Evolutionary conservation across 2,888 invertebrate genomes (phyloP), one percentile per base, ranked within the genome.

Genomic region (Muschampia plurimacula): DNA sequence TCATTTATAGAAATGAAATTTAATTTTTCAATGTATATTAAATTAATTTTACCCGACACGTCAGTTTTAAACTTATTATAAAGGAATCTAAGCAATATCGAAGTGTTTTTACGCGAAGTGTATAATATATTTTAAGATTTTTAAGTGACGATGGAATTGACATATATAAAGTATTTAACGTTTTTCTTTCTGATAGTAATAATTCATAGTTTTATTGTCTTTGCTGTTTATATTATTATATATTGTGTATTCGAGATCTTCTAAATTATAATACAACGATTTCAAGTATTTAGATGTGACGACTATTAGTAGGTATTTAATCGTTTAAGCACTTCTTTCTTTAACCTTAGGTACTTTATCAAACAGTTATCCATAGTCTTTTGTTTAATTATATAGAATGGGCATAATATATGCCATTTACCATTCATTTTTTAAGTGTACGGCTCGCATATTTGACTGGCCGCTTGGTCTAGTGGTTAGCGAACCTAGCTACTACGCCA

Each of bases 51-150:
- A n/a, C 13, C 36, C 60, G 62, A 55, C 22, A 22, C n/a, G 55
- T 49, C 52, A 49, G 22, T 67, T 62, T 52, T 36, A 12, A 55
- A 55, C 44, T 52, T 32, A 62, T 28, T 72, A 41, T 67, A 67
- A 82, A 84, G 84, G 84, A 85, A 80, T 83, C 77, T 87, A 90
- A 92, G 92, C 90, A 92, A 92, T 92, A 92, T 84, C 84, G 80
- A 80, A 78, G 81, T 72, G 76, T 80, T 76, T 80, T 77, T 80
- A 74, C 73, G 72, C 77, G 69, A 62, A 41, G 32, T 74, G 66
- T 55, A 55, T 55, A 49, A 75, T 62, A 68, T 67, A 66, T 69
- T 64, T 46, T 68, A 68, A 72, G 22, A 70, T 68, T 75, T 64
- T 62, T 66, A 73, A 64, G 72, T 72, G 67, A 72, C 72, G 63